Base-by-base conservation (phyloP, 2,888 invertebrate genomes). In the Protophormia terraenovae region DNA sequence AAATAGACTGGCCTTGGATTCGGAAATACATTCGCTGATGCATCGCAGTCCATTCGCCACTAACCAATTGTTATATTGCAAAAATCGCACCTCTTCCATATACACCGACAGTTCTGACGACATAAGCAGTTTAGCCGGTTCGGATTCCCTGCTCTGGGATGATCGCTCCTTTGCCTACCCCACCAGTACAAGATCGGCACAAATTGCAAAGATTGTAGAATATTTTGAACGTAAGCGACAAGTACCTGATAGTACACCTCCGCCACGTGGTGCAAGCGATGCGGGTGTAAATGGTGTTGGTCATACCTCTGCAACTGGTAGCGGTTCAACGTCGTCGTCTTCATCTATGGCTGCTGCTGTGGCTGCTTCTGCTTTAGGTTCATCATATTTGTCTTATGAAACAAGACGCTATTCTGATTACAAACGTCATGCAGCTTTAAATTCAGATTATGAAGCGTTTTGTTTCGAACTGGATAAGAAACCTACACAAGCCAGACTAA, bases 101-200 rank as follows among this genome's bases (percentile, higher is more conserved):
- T 97, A 96, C 93, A 97, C 97, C 1, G 97, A 97, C 92, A 97
- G 97, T 90, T 96, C 96, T 55, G 97, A 97, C 91, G 97, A 97
- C 92, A 95, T 97, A 71, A 96, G 96, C 45, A 96, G 96, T 90
- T 93, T 97, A 75, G 95, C 96, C 0, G 96, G 96, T 81, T 96
- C 96, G 0, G 97, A 97, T 91, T 94, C 95, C 14, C 92, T 96
- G 89, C 94, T 94, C 89, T 95, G 95, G 94, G 96, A 96, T 89
- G 96, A 96, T 86, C 93, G 95, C 22, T 94, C 94, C 55, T 93
- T 95, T 29, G 94, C 94, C 72, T 93, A 94, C 35, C 89, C 93
- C 82, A 93, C 92, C 58, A 92, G 91, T 88, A 93, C 94, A 88
- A 92, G 95, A 88, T 94, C 95, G 87, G 94, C 95, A 87, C 95